Conservation (phyloP, 1,140 invertebrate genomes). For the Panagrolaimus sp. region DNA sequence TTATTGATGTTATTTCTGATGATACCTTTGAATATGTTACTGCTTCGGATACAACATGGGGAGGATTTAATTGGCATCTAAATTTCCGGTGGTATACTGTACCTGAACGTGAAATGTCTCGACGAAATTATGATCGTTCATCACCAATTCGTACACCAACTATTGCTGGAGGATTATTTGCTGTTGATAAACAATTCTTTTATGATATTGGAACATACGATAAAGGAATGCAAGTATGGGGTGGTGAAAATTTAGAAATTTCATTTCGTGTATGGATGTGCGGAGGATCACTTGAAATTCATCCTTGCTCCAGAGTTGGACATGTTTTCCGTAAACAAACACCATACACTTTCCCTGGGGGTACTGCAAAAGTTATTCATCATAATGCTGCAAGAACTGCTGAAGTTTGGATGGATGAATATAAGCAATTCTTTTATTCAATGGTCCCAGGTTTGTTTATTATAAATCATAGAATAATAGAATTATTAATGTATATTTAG, state of each 20-base stretch:
- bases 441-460: constrained; percentile 79
- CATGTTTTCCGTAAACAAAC: constrained; percentile 84
- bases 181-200: constrained; percentile 46
- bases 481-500: constrained; percentile 26
- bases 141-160: constrained; percentile 46
- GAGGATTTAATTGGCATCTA: constrained; percentile 92
- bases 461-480: neutral
- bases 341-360: constrained; percentile 88
- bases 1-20: constrained; percentile 89
- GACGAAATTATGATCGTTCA: constrained; percentile 45
- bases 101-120: constrained; percentile 48
- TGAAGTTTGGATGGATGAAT: constrained; percentile 81
- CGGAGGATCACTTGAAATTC: constrained; percentile 84
- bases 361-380: constrained; percentile 67
- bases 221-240: constrained; percentile 94
- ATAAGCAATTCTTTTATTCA: constrained; percentile 95
- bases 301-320: constrained; percentile 83
- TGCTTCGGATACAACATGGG: constrained; percentile 90
- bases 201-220: constrained; percentile 72
- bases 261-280: constrained; percentile 80
- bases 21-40: constrained; percentile 85
- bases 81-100: constrained; percentile 79
- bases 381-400: constrained; percentile 47
- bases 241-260: constrained; percentile 73
- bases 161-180: constrained; percentile 48